Evolutionary conservation across 2,113 vertebrate species (phyloP), one percentile per base, ranked within the genome.

Genomic region (Chunga burmeisteri): DNA sequence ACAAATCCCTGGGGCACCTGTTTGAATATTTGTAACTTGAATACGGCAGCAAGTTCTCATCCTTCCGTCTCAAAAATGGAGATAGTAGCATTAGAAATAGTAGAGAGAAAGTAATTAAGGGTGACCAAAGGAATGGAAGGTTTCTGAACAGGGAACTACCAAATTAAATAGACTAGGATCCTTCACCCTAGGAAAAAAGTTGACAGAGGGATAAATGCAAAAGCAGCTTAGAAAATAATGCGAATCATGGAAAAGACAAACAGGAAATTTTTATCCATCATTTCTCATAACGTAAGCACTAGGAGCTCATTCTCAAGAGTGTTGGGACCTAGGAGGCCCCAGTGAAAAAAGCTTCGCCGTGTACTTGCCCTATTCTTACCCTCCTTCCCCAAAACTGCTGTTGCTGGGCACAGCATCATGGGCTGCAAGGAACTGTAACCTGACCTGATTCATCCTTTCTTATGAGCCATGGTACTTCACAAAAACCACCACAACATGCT

Each of bases 401-500:
- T 63, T 74, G 55, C 67, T 81, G 30, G 67, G 27, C 65, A 36
- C 62, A 81, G 62, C n/a, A 34, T 27, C 49, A n/a, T 0, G 3
- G 49, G 27, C 80, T 30, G 49, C 1, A 2, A 44, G n/a, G n/a
- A 83, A 56, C 34, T 68, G 66, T 49, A 81, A 49, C 9, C 17
- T 59, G 67, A 81, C 26, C 4, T 0, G 2, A 34, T 42, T 81
- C 10, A 65, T 77, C 58, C 81, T 49, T 83, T 83, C n/a, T 49
- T 49, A 55, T 1, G 47, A 94, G 38, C 27, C 40, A 15, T 20
- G 8, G 22, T 29, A 49, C 42, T 86, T 91, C 17, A 58, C 32
- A 50, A 58, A 86, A 66, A 10, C 1, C 22, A 65, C 29, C 16
- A 20, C 17, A 36, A 14, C 0, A 0, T 81, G 52, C 56, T 56